Base-by-base conservation (phyloP, 2,797 vertebrate species). In the Enoplosus armatus region DNA sequence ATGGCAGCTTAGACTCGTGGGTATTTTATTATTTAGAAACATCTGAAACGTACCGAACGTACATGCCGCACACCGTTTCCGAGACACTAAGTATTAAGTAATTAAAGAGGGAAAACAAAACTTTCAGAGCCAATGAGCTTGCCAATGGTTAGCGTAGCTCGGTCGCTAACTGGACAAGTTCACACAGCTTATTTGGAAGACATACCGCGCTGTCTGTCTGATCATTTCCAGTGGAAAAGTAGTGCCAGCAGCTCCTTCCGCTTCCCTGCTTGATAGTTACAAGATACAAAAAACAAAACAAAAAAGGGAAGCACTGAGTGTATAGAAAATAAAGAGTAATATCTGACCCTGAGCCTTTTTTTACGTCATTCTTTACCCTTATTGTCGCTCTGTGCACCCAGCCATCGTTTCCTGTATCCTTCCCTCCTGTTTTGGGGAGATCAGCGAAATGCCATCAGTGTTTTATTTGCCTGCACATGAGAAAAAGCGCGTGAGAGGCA, bases 391-490 rank as follows among this genome's bases (percentile, higher is more conserved):
- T n/a, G 18, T 65, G n/a, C 27, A 61, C 41, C 51, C 39, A 72
- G 7, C 22, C 33, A 8, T 29, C 6, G 4, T 15, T 15, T 31
- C n/a, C n/a, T 31, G 6, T 2, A 15, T 14, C 35, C 8, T 35
- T 45, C 48, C 31, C 12, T 62, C 5, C 33, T 55, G 6, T 70
- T 61, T 65, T 31, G n/a, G 37, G 10, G 14, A 35, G 72, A 72
- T 41, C 37, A 45, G 50, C 51, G 9, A 59, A 72, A 53, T 11
- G 1, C 35, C 60, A 64, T 55, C 16, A 50, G 58, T 66, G 58
- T 69, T 85, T 87, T 37, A 82, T 74, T 51, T 68, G 51, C 41
- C 20, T 15, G 24, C 22, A 37, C 27, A 37, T 41, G 29, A 65
- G 71, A 39, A 5, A 51, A 31, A 41, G 18, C 16, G 1, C 47